phyloP scores from a whole-genome alignment of 2,888 invertebrate genomes.

The Odiellus spinosus region DNA sequence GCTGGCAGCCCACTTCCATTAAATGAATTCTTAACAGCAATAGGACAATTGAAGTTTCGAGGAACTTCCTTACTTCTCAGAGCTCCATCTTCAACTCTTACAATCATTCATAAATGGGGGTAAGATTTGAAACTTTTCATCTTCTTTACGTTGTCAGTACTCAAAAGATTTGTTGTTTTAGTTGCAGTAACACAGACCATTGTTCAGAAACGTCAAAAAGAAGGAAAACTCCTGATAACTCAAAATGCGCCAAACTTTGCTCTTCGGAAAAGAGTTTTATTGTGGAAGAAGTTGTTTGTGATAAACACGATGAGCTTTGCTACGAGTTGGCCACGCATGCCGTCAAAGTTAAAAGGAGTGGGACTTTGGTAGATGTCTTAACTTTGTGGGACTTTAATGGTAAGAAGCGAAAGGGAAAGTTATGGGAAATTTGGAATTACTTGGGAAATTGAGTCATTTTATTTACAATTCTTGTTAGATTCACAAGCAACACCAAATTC shows the following conservation, averaged over 20 bases:
- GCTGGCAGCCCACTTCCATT: constrained; percentile 23
- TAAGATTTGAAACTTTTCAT: no score
- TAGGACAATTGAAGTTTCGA: constrained; percentile 46
- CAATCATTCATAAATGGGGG: no score
- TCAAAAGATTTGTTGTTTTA: no score
- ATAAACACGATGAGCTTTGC: neutral
- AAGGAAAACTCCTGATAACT: neutral
- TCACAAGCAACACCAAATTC: constrained; percentile 5
- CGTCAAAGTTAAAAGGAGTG: constrained; percentile 40
- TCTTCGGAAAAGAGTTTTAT: neutral
- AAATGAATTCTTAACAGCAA: constrained; percentile 43
- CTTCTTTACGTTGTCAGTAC: no score
- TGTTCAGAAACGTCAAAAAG: no score
- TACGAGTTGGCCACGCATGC: constrained; percentile 38
- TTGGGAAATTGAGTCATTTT: no score
- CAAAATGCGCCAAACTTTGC: neutral
- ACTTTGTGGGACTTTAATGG: constrained; percentile 36
- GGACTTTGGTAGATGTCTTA: constrained; percentile 40
- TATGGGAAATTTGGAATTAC: no score
- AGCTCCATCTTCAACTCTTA: constrained; percentile 27
- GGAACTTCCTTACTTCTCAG: constrained; percentile 50
- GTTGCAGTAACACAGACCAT: no score
- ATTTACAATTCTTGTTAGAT: neutral
- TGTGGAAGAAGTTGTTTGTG: neutral
- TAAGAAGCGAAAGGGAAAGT: no score